Conservation (phyloP, 1,140 invertebrate genomes). For the Pseudomyrmex cubaensis region DNA sequence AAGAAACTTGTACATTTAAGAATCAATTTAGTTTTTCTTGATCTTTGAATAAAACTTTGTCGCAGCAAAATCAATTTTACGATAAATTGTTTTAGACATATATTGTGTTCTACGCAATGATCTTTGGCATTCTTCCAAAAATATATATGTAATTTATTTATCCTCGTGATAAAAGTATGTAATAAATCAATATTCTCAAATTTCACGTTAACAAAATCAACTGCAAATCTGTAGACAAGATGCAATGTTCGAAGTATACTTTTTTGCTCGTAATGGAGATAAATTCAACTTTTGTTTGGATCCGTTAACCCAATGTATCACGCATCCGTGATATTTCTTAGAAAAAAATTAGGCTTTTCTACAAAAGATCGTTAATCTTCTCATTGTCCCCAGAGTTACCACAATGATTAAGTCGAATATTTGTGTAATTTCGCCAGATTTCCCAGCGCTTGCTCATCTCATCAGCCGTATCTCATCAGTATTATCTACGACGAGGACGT, state of each 20-base stretch:
- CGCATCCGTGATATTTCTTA: constrained; percentile 4
- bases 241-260: neutral
- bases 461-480: constrained; percentile 21
- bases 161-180: neutral
- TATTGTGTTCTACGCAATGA: too few species aligned
- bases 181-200: neutral
- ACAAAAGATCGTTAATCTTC: neutral
- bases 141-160: neutral
- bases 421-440: constrained; percentile 2
- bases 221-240: too few species aligned
- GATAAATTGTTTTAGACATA: too few species aligned
- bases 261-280: neutral
- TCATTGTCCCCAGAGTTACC: neutral
- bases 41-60: neutral
- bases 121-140: too few species aligned
- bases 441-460: neutral
- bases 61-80: neutral
- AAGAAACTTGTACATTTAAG: constrained; percentile 1
- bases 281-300: too few species aligned
- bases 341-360: neutral
- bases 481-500: neutral
- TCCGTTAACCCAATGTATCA: neutral
- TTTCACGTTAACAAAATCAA: neutral
- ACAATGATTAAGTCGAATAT: constrained; percentile 18
- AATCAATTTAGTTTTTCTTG: neutral